Percentiles rank a stretch among this genome's conserved stretches.
These are phyloP conservation scores for Brenthis ino DNA, from an alignment of 2,888 invertebrate genomes.

Conservation along the genomic window DNA sequence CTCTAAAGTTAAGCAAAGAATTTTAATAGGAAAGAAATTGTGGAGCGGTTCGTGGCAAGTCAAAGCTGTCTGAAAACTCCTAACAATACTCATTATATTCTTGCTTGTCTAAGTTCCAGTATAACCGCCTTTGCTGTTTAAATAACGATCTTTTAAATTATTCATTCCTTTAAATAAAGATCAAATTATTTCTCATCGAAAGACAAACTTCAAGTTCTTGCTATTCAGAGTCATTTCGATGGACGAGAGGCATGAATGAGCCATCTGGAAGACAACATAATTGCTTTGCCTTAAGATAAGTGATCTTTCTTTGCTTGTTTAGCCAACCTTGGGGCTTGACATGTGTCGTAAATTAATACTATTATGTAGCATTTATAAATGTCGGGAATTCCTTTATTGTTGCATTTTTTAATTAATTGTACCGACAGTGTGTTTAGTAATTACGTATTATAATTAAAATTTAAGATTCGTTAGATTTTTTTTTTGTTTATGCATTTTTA, in stretches of 20 bases:
- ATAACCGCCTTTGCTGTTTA: conserved; percentile 37
- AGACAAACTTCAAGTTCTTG: conserved; percentile 35
- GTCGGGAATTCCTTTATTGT: too few species aligned
- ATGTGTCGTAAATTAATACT: conserved; percentile 13
- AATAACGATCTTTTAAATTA: conserved; percentile 38
- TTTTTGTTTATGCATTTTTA: too few species aligned
- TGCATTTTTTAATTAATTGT: too few species aligned
- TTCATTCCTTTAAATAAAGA: conserved; percentile 39
- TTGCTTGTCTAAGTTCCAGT: conserved; percentile 35
- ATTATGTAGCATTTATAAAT: background rate
- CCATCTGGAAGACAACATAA: conserved; percentile 35
- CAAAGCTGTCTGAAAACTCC: conserved; percentile 62
- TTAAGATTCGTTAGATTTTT: too few species aligned
- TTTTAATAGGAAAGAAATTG: conserved; percentile 74
- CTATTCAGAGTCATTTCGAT: conserved; percentile 36
- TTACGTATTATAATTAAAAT: too few species aligned
- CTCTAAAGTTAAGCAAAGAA: conserved; percentile 65
- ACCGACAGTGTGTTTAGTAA: too few species aligned
- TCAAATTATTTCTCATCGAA: conserved; percentile 39
- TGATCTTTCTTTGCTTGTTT: conserved; percentile 17
- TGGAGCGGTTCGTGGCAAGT: conserved; percentile 53
- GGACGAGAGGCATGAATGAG: conserved; percentile 28
- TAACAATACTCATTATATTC: conserved; percentile 59
- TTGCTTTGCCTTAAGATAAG: conserved; percentile 34
- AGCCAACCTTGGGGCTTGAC: conserved; percentile 18